Evolutionary conservation across 1,140 invertebrate genomes (phyloP), one percentile per base, ranked within the genome.

Genomic region (Gryon sp.): DNA sequence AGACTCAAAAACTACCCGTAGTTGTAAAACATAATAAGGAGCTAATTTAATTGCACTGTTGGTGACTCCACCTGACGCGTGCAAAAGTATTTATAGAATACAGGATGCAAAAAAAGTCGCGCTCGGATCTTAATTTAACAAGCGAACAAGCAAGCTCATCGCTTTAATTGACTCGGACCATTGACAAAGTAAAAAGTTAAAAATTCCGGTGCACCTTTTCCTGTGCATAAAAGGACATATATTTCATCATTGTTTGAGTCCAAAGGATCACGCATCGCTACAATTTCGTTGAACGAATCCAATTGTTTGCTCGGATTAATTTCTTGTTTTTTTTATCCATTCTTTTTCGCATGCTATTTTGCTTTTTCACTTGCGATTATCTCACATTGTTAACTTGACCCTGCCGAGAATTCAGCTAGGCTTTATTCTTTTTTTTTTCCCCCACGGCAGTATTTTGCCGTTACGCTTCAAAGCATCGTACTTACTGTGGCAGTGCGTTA

Each of bases 371-470:
- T 36, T 52, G 11, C 41, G 45, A 60, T 55, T 63, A 72, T 30
- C 30, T 55, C 57, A 40, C 68, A 40, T 62, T 62, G 57, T 62
- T 62, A 53, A 40, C 28, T 48, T 63, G 68, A 63, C 48, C 68
- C 41, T 24, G 41, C 5, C 19, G 16, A 53, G 50, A 24, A 62
- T 38, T 26, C 11, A 22, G 24, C 9, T 15, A 8, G 22, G 16
- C 22, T 48, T 62, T 63, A 57, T 40, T 40, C 43, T 55, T 38
- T 48, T 66, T 40, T 40, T 32, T 55, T 38, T 48, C 55, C 16
- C 11, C 22, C 19, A 12, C 2, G 8, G 34, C 50, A 14, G 18
- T 43, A n/a, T n/a, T n/a, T 68, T 55, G 6, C 32, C 32, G 34
- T 30, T 30, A 30, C 65, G 57, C 68, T 72, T 41, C 22, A 52